phyloP scores from a whole-genome alignment of 2,113 vertebrate species.

The Notarius lentiginosus region DNA sequence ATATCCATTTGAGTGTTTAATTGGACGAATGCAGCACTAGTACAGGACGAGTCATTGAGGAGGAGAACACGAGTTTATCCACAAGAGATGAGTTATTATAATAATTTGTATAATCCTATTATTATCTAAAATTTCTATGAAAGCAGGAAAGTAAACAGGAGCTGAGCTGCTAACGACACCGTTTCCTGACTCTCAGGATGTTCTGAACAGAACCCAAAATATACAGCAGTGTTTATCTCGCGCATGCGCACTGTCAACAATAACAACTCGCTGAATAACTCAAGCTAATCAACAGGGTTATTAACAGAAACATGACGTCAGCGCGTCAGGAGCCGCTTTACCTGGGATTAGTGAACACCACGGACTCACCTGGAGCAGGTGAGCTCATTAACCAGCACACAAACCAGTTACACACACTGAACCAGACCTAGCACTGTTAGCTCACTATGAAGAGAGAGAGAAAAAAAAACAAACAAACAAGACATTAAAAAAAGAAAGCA shows the following conservation, averaged over 20 bases:
- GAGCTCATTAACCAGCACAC: neutral
- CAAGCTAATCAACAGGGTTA: neutral
- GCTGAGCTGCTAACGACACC: neutral
- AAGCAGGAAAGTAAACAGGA: neutral
- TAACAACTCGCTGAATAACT: no score
- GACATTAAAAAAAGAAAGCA: no score
- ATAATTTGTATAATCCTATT: neutral
- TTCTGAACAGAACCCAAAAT: neutral
- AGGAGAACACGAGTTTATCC: neutral
- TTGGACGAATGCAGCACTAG: neutral
- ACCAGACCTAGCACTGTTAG: neutral
- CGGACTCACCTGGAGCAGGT: fast-evolving
- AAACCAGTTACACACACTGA: neutral
- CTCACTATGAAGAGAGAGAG: neutral
- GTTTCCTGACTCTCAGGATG: neutral
- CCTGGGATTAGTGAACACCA: neutral
- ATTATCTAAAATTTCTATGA: neutral
- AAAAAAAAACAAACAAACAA: no score
- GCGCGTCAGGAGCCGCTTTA: fast-evolving
- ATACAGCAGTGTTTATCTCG: neutral
- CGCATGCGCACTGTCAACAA: neutral
- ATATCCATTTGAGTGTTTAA: no score
- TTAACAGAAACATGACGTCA: neutral
- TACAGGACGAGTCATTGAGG: neutral
- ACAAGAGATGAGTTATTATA: neutral